Conservation (phyloP, 2,888 invertebrate species). For the Melinaea marsaeus region DNA sequence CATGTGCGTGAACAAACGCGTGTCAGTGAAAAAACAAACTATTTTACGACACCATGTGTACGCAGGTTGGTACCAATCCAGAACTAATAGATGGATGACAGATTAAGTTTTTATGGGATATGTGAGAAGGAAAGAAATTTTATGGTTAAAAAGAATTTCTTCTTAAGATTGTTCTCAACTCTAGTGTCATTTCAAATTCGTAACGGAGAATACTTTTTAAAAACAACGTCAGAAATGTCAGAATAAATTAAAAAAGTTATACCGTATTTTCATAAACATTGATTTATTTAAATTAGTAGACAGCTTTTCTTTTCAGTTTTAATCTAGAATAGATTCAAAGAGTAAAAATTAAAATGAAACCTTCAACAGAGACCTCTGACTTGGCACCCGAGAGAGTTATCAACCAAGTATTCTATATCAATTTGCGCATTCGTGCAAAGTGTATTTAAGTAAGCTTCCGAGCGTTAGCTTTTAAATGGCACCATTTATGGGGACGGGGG, state of each 20-base stretch:
- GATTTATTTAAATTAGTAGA: too few species aligned
- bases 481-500: constrained; percentile 61
- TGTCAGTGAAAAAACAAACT: constrained; percentile 41
- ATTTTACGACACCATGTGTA: constrained; percentile 28
- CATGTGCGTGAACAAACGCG: constrained; percentile 39
- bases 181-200: too few species aligned
- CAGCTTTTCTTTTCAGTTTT: too few species aligned
- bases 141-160: constrained; percentile 20
- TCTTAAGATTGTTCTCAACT: background rate
- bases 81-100: constrained; percentile 32
- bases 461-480: constrained; percentile 65
- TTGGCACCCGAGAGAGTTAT: constrained; percentile 47
- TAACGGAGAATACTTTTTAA: too few species aligned
- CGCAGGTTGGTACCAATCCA: constrained; percentile 32
- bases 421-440: constrained; percentile 71
- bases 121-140: constrained; percentile 21
- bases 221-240: too few species aligned
- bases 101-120: constrained; percentile 17
- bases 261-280: too few species aligned
- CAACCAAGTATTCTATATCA: constrained; percentile 72
- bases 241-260: too few species aligned
- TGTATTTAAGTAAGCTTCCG: constrained; percentile 65
- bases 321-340: too few species aligned
- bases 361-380: constrained; percentile 30
- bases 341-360: constrained; percentile 8